phyloP scores from a whole-genome alignment of 2,888 invertebrate genomes.

The Philonicus albiceps region DNA sequence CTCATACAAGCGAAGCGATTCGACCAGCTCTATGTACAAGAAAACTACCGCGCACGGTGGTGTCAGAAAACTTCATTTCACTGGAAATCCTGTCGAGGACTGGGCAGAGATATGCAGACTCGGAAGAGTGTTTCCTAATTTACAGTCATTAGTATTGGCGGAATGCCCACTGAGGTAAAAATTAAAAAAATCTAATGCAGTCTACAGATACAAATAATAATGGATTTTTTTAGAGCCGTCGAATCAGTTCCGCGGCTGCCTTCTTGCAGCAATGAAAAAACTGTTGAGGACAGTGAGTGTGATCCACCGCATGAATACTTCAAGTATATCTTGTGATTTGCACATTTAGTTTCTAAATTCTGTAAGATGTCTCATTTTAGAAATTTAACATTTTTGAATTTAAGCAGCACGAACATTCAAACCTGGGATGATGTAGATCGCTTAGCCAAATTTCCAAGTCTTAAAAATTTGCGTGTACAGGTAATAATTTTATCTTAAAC shows the following conservation, averaged over 20 bases:
- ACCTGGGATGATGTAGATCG: slow-evolving; percentile 92
- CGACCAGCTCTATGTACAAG: slow-evolving; percentile 52
- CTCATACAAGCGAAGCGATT: slow-evolving; percentile 47
- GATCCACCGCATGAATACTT: slow-evolving; percentile 72
- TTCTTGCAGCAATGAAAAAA: slow-evolving; percentile 60
- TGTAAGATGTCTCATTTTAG: slow-evolving; percentile 46
- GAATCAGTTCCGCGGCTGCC: slow-evolving; percentile 50
- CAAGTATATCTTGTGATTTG: slow-evolving; percentile 58
- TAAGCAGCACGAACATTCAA: slow-evolving; percentile 82
- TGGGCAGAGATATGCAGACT: slow-evolving; percentile 87
- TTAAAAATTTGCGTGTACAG: slow-evolving; percentile 85
- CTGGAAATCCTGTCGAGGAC: slow-evolving; percentile 83
- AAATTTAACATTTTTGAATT: slow-evolving; percentile 78
- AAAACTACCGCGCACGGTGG: slow-evolving; percentile 68
- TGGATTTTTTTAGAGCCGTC: slow-evolving; percentile 49
- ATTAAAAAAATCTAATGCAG: not conserved
- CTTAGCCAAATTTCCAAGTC: slow-evolving; percentile 80
- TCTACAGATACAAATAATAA: slow-evolving; percentile 43
- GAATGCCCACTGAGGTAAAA: slow-evolving; percentile 77
- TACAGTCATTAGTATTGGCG: slow-evolving; percentile 85
- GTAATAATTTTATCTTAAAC: slow-evolving; percentile 59
- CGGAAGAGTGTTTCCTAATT: slow-evolving; percentile 83
- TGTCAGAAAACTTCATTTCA: slow-evolving; percentile 84
- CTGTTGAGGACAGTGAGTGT: slow-evolving; percentile 65
- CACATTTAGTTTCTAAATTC: not conserved